These are phyloP conservation scores for Crenuchus spilurus DNA, from an alignment of 2,797 vertebrate species.

Conservation along the genomic window DNA sequence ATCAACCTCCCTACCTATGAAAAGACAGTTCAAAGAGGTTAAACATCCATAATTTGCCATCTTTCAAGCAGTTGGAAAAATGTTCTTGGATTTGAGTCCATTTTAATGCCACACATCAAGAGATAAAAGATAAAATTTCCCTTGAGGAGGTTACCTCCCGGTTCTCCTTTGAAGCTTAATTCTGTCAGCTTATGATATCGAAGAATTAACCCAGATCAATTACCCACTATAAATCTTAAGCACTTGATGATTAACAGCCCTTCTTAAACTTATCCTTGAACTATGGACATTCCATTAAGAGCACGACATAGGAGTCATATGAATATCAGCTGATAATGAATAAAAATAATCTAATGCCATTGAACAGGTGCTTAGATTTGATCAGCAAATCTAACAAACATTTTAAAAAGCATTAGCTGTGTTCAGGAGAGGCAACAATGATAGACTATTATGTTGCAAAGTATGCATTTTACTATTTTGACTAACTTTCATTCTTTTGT, in stretches of 20 bases:
- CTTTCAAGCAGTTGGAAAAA: neutral
- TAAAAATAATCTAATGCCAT: too few species aligned
- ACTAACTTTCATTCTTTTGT: too few species aligned
- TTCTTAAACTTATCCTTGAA: neutral
- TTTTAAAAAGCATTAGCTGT: too few species aligned
- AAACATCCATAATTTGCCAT: neutral
- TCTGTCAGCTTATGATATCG: neutral
- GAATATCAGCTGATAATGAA: too few species aligned
- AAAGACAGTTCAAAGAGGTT: neutral
- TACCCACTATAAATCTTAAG: constrained; percentile 2
- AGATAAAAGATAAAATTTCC: constrained; percentile 2
- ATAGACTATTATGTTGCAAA: too few species aligned
- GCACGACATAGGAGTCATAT: too few species aligned
- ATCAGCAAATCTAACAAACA: too few species aligned
- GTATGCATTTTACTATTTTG: too few species aligned
- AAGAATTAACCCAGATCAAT: neutral
- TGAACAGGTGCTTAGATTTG: too few species aligned
- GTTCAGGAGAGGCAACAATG: too few species aligned
- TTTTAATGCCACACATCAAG: neutral
- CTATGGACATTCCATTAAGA: constrained; percentile 10
- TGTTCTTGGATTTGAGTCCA: neutral
- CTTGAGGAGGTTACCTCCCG: too few species aligned
- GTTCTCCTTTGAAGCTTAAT: neutral
- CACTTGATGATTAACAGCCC: neutral
- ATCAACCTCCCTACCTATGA: neutral